Evolutionary conservation across 2,888 invertebrate genomes (phyloP).

Genomic region (Lepetodrilus schrolli): DNA sequence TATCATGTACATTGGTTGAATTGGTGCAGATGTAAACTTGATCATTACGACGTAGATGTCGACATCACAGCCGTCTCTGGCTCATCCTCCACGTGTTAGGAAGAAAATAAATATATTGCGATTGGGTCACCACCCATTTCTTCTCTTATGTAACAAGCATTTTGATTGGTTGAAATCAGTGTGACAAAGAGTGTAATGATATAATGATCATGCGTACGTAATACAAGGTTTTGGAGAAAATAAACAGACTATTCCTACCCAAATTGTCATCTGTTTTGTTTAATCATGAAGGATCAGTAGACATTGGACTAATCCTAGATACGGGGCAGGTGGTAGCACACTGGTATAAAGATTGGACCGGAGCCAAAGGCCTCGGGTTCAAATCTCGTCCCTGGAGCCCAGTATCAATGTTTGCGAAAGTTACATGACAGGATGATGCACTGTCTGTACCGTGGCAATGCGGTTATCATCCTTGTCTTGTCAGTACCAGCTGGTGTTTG

Average conservation of each 20-base stretch:
- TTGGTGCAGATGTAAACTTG: constrained; percentile 12
- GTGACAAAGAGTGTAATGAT: constrained; percentile 13
- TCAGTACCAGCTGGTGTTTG: too few species aligned
- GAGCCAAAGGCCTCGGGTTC: too few species aligned
- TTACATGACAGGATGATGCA: too few species aligned
- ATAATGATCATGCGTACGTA: neutral
- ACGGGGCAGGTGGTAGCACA: too few species aligned
- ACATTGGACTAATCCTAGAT: too few species aligned
- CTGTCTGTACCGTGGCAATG: too few species aligned
- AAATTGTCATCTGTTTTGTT: neutral
- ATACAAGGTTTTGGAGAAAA: constrained; percentile 33
- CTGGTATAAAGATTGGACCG: too few species aligned
- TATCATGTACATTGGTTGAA: constrained; percentile 18
- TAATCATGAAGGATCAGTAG: neutral
- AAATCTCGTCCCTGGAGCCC: too few species aligned
- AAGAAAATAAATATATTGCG: neutral
- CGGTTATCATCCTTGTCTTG: too few species aligned
- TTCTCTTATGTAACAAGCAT: constrained; percentile 10
- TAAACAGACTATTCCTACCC: constrained; percentile 38
- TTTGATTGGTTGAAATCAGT: constrained; percentile 26
- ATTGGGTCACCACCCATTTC: neutral
- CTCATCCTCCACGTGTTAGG: too few species aligned
- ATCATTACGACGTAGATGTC: neutral
- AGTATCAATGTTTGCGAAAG: too few species aligned
- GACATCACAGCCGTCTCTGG: neutral